phyloP scores from a whole-genome alignment of 2,888 invertebrate genomes.

The Cantharis flavilabris region DNA sequence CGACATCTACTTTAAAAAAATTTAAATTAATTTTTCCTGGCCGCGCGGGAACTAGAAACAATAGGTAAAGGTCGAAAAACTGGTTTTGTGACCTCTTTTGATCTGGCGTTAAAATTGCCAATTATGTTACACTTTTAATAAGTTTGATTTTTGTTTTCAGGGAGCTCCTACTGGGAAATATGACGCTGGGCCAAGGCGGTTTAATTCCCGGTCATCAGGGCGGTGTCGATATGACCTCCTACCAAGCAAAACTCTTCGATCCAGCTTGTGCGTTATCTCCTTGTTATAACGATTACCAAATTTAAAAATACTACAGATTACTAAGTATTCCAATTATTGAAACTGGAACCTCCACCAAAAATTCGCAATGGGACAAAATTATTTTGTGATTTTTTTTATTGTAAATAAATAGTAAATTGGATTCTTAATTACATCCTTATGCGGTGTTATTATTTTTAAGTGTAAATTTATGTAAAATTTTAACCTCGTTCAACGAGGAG shows the following conservation, averaged over 20 bases:
- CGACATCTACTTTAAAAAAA: slow-evolving; percentile 21
- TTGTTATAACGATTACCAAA: slow-evolving; percentile 52
- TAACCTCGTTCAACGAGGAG: background rate
- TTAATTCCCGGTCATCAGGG: slow-evolving; percentile 45
- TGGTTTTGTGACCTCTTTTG: background rate
- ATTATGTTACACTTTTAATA: background rate
- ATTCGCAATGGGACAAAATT: background rate
- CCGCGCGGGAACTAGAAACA: background rate
- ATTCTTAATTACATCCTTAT: background rate
- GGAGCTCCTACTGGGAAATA: slow-evolving; percentile 51
- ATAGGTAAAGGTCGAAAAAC: background rate
- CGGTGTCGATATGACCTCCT: slow-evolving; percentile 52
- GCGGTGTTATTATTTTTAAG: background rate
- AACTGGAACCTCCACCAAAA: background rate
- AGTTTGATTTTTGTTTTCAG: slow-evolving; percentile 40
- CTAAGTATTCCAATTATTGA: background rate
- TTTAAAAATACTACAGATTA: slow-evolving; percentile 30
- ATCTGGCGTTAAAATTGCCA: background rate
- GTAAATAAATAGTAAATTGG: background rate
- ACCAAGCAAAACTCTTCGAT: slow-evolving; percentile 55
- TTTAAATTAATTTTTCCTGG: slow-evolving; percentile 22
- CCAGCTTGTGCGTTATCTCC: slow-evolving; percentile 47
- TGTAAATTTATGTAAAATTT: background rate
- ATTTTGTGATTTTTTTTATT: background rate
- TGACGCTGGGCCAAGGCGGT: slow-evolving; percentile 48